Evolutionary conservation across 2,888 invertebrate species (phyloP).

Genomic region (Campaea margaritaria): DNA sequence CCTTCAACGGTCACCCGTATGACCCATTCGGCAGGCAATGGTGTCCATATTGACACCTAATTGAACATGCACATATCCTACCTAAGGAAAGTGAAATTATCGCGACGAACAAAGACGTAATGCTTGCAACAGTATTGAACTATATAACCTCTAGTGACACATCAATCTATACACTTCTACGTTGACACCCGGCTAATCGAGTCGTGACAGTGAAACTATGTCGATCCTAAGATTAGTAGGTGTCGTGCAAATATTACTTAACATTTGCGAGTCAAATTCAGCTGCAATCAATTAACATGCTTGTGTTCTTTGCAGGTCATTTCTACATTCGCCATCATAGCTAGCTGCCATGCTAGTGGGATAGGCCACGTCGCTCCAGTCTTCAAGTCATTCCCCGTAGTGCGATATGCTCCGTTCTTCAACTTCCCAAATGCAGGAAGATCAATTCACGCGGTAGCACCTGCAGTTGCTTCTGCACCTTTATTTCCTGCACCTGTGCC

Average conservation of each 20-base stretch:
- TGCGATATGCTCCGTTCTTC: constrained; percentile 79
- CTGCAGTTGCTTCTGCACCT: constrained; percentile 55
- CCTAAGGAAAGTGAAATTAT: constrained; percentile 82
- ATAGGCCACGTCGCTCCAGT: constrained; percentile 68
- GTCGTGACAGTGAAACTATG: constrained; percentile 69
- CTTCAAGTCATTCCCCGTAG: constrained; percentile 69
- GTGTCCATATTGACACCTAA: constrained; percentile 70
- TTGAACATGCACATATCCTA: constrained; percentile 76
- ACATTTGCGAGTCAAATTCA: constrained; percentile 17
- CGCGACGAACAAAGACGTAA: constrained; percentile 70
- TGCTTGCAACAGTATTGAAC: constrained; percentile 82
- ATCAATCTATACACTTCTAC: constrained; percentile 71
- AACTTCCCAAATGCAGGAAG: constrained; percentile 74
- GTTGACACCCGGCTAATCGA: constrained; percentile 70
- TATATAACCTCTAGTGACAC: constrained; percentile 79
- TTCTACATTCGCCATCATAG: constrained; percentile 65
- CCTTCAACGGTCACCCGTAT: constrained; percentile 64
- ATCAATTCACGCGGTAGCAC: constrained; percentile 75
- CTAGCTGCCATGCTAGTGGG: constrained; percentile 76
- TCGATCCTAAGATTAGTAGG: constrained; percentile 75
- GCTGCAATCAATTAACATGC: constrained; percentile 10
- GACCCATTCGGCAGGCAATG: constrained; percentile 71
- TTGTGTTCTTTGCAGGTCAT: constrained; percentile 62
- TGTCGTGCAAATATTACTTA: constrained; percentile 34
- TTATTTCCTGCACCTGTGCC: constrained; percentile 44